Base-by-base conservation (phyloP, 1,140 invertebrate species). In the Drosophila seguyi region DNA sequence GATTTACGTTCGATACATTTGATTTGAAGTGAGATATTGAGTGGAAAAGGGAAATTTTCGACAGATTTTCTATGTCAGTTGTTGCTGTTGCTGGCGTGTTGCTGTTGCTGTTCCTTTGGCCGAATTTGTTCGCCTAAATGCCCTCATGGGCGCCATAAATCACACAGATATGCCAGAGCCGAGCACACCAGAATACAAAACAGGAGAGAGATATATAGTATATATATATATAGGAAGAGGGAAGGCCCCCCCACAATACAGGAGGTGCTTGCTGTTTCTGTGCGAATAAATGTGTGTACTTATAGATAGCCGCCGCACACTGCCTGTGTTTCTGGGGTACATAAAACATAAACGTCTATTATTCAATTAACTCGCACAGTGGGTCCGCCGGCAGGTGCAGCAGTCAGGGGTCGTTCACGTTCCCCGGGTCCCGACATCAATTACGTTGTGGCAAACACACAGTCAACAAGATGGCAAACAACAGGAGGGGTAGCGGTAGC, bases 291-390 rank as follows among this genome's bases (percentile, higher is more conserved):
- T 73, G 44, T 67, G 50, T 57, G 57, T 66, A 52, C 66, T 53
- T 44, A 67, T 69, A 69, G 66, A 69, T 69, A 67, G 66, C 31
- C 14, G 7, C 59, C 58, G 36, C 36, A 65, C 25, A 38, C 47
- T 42, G 60, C 13, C 59, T 50, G 29, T 61, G 39, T 61, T 61
- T 48, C 38, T 45, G 44, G 50, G 75, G 48, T 76, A 88, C 65
- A 87, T 87, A 88, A 84, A 87, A 84, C 85, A 90, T 90, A 87
- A 87, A 84, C 76, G 84, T 68, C 84, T 84, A 87, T 87, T 87
- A 87, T 87, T 87, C 84, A 87, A 87, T 87, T 87, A 87, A 87
- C 80, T 80, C 41, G 60, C 72, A 73, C 71, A 84, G 80, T 74
- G 76, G 83, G 74, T 55, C 41, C 47, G 38, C 36, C 29, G 48